Evolutionary conservation across 2,797 vertebrate genomes (phyloP).

Genomic region (Trachurus trachurus): DNA sequence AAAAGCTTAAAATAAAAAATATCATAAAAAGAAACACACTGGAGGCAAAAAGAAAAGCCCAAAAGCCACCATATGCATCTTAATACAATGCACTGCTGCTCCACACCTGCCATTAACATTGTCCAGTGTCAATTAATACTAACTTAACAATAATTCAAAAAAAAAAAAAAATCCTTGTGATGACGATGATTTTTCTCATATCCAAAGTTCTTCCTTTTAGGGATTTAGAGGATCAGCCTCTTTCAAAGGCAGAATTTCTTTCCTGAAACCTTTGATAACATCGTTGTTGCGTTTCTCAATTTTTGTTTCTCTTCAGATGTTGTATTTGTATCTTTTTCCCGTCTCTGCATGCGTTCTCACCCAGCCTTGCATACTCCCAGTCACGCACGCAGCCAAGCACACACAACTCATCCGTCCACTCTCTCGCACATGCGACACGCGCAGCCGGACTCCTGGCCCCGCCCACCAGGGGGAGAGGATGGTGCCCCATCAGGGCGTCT

Average conservation of each 20-base stretch:
- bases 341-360: constrained; percentile 93
- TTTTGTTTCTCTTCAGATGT: constrained; percentile 81
- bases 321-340: constrained; percentile 72
- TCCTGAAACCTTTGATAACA: constrained; percentile 76
- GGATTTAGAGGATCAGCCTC: constrained; percentile 89
- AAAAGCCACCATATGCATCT: constrained; percentile 88
- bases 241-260: constrained; percentile 89
- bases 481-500: constrained; percentile 74
- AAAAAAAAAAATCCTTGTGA: constrained; percentile 84
- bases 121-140: constrained; percentile 98
- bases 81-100: constrained; percentile 88
- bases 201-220: constrained; percentile 82
- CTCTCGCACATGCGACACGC: constrained; percentile 86
- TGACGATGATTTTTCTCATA: constrained; percentile 83
- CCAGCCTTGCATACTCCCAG: constrained; percentile 87
- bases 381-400: constrained; percentile 86
- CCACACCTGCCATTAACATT: constrained; percentile 90
- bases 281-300: constrained; percentile 74
- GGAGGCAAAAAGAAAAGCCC: constrained; percentile 92
- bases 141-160: constrained; percentile 82
- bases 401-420: constrained; percentile 88
- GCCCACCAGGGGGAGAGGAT: constrained; percentile 86
- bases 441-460: constrained; percentile 90
- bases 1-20: constrained; percentile 90
- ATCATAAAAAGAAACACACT: constrained; percentile 89